Base-by-base conservation (phyloP, 37 sponge, comb jelly and placozoan species). In the Mnemiopsis leidyi region DNA sequence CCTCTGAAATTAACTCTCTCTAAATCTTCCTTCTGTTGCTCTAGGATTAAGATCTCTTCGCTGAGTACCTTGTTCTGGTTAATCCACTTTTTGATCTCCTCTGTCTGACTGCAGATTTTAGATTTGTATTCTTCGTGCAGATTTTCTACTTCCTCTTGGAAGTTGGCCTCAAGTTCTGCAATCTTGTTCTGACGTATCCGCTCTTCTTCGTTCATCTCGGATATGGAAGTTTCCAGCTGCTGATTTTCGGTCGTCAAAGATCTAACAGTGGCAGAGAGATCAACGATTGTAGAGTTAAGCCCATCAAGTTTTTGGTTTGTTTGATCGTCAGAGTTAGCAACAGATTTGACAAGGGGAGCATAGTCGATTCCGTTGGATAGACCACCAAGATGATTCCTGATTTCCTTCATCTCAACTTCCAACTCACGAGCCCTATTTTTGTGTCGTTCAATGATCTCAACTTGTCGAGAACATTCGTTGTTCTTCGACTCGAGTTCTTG, bases 401-500 rank as follows among this genome's bases (percentile, higher is more conserved):
- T 3, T 2, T 3, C 82, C 82, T 23, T 82, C 82, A 82, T 9
- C 82, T 82, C 82, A 7, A 82, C 5, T 30, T 82, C 82, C 3
- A 82, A 23, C 32, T 82, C 82, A 20, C 82, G 23, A 18, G 82
- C 32, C 23, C 38, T 3, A 30, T 23, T 23, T 34, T 30, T 82
- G 82, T 82, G 82, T 30, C 82, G 82, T 35, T 82, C 82, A 35
- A 82, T 82, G 36, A 82, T 82, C 36, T 82, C 82, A 82, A 82
- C 82, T 35, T 82, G 82, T 13, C 82, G 23, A 13, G 38, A 20
- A 34, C 82, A 36, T 37, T 82, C 82, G 38, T 82, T 34, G 23
- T 34, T 23, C 23, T 82, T 82, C 36, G 35, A 5, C 36, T 82
- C 37, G 31, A 82, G 23, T 23, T 82, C 82, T 30, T 82, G 36